Evolutionary conservation across 2,797 vertebrate genomes (phyloP), one percentile per base, ranked within the genome.

Genomic region (Hydrocynus forskahlii): DNA sequence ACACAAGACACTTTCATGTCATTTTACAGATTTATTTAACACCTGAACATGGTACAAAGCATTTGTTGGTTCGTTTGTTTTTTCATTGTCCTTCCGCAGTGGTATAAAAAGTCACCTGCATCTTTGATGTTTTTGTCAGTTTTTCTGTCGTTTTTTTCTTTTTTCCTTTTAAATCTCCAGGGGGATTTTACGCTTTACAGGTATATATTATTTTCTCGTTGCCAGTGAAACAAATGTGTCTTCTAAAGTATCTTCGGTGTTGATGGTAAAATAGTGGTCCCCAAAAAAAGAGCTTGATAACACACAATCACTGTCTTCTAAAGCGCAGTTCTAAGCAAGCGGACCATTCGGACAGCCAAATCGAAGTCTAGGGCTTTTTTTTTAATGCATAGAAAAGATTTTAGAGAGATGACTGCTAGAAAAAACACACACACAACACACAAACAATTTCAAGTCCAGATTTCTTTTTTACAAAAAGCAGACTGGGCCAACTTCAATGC

Each of bases 381-480:
- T 95, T 95, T 92, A 95, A 95, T 91, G 93, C 94, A 93, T 95
- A 95, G 90, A 85, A 95, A 93, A 95, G 93, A 89, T 90, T 93
- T 95, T 95, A 95, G 93, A 96, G 96, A 96, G 96, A 96, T 97
- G 96, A 96, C 95, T 96, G 94, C 93, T 96, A 96, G 95, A 96
- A 96, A 97, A 94, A 92, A 93, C 90, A 92, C 92, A 88, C 92
- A 90, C 91, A 83, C 89, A 87, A 91, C 94, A 89, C 86, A 93
- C 92, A 93, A 96, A 96, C 95, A 96, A 96, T 95, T 97, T 96
- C 93, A 96, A 98, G 97, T 98, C 96, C 97, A 96, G 96, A 96
- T 97, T 96, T 96, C 95, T 96, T 96, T 95, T 96, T 97, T 97
- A 99, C 97, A 98, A 96, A 96, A 97, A 99, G 95, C 97, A 99